These are phyloP conservation scores for Alfaro cultratus DNA, from an alignment of 2,797 vertebrate species.

Conservation along the genomic window DNA sequence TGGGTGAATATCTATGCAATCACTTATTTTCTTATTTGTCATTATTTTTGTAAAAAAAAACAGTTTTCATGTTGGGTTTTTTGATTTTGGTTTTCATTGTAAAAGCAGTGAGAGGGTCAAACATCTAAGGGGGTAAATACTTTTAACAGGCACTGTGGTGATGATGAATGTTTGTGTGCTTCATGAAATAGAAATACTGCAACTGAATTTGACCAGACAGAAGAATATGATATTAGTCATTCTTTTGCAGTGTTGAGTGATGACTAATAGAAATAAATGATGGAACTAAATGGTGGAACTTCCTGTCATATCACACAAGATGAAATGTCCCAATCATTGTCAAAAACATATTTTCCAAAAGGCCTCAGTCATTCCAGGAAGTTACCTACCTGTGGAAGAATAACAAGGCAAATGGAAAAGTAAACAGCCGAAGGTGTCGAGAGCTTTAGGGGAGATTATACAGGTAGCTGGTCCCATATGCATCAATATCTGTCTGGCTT, in stretches of 20 bases:
- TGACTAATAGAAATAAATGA: not conserved
- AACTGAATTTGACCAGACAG: slow-evolving; percentile 6
- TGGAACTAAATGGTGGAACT: not conserved
- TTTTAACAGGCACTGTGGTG: not conserved
- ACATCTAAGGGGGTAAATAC: not conserved
- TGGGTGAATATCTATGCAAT: not conserved
- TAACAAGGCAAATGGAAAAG: slow-evolving; percentile 59
- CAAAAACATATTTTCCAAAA: not conserved
- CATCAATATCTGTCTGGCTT: slow-evolving; percentile 54
- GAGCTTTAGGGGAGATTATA: slow-evolving; percentile 71
- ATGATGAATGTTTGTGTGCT: not conserved
- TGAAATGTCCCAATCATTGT: not conserved
- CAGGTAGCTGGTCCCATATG: slow-evolving; percentile 63
- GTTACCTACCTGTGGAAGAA: slow-evolving; percentile 25
- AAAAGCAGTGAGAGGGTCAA: not conserved
- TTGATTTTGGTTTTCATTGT: not conserved
- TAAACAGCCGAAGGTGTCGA: slow-evolving; percentile 68
- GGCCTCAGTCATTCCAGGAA: slow-evolving; percentile 18
- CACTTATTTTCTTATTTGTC: not conserved
- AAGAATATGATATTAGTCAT: not conserved
- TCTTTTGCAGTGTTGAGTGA: not conserved
- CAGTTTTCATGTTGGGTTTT: not conserved
- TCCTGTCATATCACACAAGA: not conserved
- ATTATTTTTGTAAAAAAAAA: not conserved
- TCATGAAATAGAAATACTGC: not conserved